Percentiles rank a stretch among this genome's conserved stretches.
These are phyloP conservation scores for Loxodonta africana DNA, from an alignment of 2,113 vertebrate genomes.

Conservation along the genomic window DNA sequence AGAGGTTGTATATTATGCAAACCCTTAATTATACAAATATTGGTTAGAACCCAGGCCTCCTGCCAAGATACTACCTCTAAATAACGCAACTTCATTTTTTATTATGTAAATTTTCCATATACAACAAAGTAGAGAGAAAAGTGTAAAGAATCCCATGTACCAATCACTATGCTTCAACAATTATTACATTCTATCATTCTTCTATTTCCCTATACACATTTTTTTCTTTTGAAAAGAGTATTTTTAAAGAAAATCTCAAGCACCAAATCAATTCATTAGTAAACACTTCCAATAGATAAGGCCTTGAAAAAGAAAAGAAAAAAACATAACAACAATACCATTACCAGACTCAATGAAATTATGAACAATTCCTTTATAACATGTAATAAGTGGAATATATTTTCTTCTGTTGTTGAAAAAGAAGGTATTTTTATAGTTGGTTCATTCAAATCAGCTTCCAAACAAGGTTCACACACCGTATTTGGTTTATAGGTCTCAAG, in stretches of 20 bases:
- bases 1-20: not conserved
- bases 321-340: not conserved
- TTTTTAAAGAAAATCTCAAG: constrained; percentile 28
- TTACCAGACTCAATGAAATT: constrained; percentile 45
- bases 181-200: not conserved
- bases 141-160: not conserved
- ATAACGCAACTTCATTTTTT: not conserved
- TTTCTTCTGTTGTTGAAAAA: constrained; percentile 32
- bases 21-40: not conserved
- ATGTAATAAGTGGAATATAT: not conserved
- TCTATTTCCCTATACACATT: not conserved
- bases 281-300: constrained; percentile 28
- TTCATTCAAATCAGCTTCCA: constrained; percentile 15
- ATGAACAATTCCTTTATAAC: not conserved
- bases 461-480: not conserved
- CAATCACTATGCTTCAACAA: not conserved
- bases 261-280: not conserved
- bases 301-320: not conserved
- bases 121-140: not conserved
- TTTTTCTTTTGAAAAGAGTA: not conserved
- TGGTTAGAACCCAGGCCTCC: not conserved
- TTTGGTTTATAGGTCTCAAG: not conserved
- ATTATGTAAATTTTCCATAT: not conserved
- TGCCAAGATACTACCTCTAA: constrained; percentile 16
- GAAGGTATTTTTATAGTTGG: not conserved